Percentiles rank a stretch among this genome's conserved stretches.
These are phyloP conservation scores for Clivina fossor DNA, from an alignment of 2,888 invertebrate species.

Conservation along the genomic window DNA sequence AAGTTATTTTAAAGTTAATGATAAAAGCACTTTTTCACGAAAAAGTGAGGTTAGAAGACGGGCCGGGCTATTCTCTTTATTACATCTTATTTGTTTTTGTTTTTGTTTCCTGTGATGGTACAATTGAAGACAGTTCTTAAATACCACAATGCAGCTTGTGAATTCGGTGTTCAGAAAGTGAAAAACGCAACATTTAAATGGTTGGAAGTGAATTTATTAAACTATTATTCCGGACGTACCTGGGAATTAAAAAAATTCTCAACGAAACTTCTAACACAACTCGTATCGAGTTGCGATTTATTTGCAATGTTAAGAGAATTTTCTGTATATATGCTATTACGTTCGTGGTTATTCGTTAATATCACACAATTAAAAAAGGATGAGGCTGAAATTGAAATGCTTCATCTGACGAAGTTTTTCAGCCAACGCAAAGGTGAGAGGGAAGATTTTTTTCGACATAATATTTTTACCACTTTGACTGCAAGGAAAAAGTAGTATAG, in stretches of 20 bases:
- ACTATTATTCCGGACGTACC: constrained; percentile 60
- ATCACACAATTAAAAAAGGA: constrained; percentile 49
- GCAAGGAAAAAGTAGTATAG: too few species aligned
- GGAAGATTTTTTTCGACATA: too few species aligned
- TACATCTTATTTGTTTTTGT: too few species aligned
- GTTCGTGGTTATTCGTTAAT: constrained; percentile 67
- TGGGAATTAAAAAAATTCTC: constrained; percentile 64
- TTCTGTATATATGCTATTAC: constrained; percentile 69
- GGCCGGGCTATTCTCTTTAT: too few species aligned
- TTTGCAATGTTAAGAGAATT: constrained; percentile 79
- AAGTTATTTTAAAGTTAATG: too few species aligned
- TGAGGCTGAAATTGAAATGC: too few species aligned
- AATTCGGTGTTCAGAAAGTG: constrained; percentile 66
- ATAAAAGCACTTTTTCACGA: too few species aligned
- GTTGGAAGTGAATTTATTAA: constrained; percentile 69
- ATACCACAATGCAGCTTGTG: constrained; percentile 68
- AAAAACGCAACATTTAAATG: constrained; percentile 67
- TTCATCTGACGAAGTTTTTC: constrained; percentile 54
- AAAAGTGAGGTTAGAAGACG: too few species aligned
- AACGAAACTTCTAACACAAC: constrained; percentile 64
- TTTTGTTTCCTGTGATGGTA: too few species aligned
- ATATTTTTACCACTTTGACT: too few species aligned
- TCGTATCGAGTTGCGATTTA: constrained; percentile 65
- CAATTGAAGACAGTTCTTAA: constrained; percentile 63
- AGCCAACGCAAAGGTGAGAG: constrained; percentile 51